A percentile compares a stretch with the other conserved stretches of the same genome.
Evolutionary conservation across 2,888 invertebrate species (phyloP).

Genomic region (Eilema griseolum): DNA sequence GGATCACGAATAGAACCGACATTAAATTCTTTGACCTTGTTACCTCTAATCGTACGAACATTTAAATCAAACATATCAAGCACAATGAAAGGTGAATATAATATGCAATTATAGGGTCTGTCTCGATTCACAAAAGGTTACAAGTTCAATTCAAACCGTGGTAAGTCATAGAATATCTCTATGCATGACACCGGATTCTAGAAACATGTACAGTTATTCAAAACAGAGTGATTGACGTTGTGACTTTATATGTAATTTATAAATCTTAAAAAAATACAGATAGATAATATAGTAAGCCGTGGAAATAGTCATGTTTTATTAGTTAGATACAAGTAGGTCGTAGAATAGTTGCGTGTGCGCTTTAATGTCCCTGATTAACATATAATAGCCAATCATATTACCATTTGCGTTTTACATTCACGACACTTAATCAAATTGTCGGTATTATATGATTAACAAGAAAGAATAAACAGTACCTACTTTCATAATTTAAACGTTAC

Average conservation of each 20-base stretch:
- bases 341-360: slow-evolving; percentile 59
- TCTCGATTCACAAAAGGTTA: slow-evolving; percentile 58
- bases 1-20: slow-evolving; percentile 50
- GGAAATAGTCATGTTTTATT: slow-evolving; percentile 37
- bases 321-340: slow-evolving; percentile 47
- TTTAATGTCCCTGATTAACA: slow-evolving; percentile 70
- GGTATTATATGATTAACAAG: slow-evolving; percentile 58
- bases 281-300: slow-evolving; percentile 32
- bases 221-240: slow-evolving; percentile 49
- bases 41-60: slow-evolving; percentile 48
- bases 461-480: slow-evolving; percentile 51
- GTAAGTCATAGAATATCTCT: slow-evolving; percentile 45
- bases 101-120: slow-evolving; percentile 49
- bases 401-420: slow-evolving; percentile 67
- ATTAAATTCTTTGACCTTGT: slow-evolving; percentile 55
- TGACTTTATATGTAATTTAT: slow-evolving; percentile 46
- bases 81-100: slow-evolving; percentile 50
- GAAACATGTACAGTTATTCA: slow-evolving; percentile 47
- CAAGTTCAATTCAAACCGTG: slow-evolving; percentile 56
- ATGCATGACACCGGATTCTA: slow-evolving; percentile 31
- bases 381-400: slow-evolving; percentile 72
- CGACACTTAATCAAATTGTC: slow-evolving; percentile 63
- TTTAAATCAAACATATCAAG: slow-evolving; percentile 54
- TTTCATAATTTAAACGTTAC: slow-evolving; percentile 42
- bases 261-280: slow-evolving; percentile 42